Evolutionary conservation across 2,797 vertebrate species (phyloP).

Genomic region (Streptopelia turtur): DNA sequence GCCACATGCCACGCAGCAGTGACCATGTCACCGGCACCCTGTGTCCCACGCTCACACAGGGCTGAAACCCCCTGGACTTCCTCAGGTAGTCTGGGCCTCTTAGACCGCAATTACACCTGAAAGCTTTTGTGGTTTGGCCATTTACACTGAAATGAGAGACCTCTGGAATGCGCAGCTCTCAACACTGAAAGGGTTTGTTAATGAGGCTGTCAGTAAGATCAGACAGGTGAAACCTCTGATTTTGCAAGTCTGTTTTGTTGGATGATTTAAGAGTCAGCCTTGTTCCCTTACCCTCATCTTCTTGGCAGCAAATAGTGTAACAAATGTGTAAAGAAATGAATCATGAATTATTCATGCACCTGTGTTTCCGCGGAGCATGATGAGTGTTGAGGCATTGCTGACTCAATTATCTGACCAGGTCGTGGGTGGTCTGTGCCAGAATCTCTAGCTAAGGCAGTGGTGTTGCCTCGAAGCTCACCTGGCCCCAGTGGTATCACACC

Average conservation of each 20-base stretch:
- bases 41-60: accelerated
- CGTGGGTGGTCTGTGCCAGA: not conserved
- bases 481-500: not conserved
- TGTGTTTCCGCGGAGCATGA: accelerated
- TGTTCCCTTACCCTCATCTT: not conserved
- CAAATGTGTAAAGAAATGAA: not conserved
- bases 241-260: not conserved
- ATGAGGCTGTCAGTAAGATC: not conserved
- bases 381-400: not conserved
- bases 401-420: not conserved
- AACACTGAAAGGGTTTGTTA: not conserved
- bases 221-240: not conserved
- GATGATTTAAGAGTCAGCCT: not conserved
- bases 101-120: accelerated
- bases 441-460: not conserved
- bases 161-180: not conserved
- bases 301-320: not conserved
- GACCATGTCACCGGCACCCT: accelerated
- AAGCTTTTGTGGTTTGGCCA: not conserved
- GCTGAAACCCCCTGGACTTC: not conserved
- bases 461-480: not conserved
- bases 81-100: not conserved
- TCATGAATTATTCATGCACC: not conserved
- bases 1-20: not conserved
- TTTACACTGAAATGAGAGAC: not conserved